Percentiles rank a stretch among this genome's conserved stretches.
Evolutionary conservation across 2,888 invertebrate genomes (phyloP).

Genomic region (Hermodice carunculata): DNA sequence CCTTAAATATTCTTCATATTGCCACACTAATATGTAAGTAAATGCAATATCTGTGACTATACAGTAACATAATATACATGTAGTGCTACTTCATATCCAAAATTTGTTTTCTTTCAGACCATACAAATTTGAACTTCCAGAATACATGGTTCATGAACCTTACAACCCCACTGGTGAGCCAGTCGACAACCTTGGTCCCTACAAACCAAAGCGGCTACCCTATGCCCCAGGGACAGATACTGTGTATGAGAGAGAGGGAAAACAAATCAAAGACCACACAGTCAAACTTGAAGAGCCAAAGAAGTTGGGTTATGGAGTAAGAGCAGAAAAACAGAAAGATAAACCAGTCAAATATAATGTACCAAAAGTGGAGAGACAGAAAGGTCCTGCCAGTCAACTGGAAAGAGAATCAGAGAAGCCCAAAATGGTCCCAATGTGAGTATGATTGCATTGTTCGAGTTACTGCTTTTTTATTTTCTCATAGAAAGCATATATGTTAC

Average conservation of each 20-base stretch:
- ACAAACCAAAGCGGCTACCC: constrained; percentile 12
- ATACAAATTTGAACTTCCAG: constrained; percentile 58
- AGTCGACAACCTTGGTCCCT: too few species aligned
- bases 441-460: too few species aligned
- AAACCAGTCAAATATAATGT: constrained; percentile 4
- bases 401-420: too few species aligned
- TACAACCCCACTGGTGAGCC: neutral
- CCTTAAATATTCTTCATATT: too few species aligned
- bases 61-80: too few species aligned
- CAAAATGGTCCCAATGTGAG: too few species aligned
- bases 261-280: constrained; percentile 3
- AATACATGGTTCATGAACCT: constrained; percentile 60
- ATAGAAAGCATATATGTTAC: neutral
- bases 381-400: neutral
- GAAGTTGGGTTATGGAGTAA: constrained; percentile 1
- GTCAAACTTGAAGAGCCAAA: constrained; percentile 2
- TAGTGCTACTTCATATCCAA: neutral
- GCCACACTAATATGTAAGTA: too few species aligned
- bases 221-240: constrained; percentile 3
- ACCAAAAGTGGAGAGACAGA: constrained; percentile 1
- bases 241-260: neutral
- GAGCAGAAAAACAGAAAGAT: constrained; percentile 2
- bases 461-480: neutral
- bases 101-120: constrained; percentile 37
- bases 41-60: too few species aligned